Evolutionary conservation across 2,113 vertebrate species (phyloP).

Genomic region (Dromiciops gliroides): DNA sequence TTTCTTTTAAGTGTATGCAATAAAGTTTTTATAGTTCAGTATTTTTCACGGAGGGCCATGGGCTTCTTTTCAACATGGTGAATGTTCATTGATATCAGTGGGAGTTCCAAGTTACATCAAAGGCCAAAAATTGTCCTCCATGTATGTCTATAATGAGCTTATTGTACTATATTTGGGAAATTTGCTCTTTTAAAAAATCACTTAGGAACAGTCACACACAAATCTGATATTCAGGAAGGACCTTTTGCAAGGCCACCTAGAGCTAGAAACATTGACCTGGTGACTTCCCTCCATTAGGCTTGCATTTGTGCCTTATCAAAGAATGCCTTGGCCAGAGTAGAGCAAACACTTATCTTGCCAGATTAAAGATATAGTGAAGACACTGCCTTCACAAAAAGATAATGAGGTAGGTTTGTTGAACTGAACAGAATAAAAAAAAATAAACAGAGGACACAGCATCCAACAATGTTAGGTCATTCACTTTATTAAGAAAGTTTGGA

Average conservation of each 20-base stretch:
- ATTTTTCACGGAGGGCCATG: background rate
- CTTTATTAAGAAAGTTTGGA: background rate
- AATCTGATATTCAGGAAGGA: background rate
- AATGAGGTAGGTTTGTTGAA: background rate
- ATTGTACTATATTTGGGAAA: background rate
- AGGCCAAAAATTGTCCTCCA: background rate
- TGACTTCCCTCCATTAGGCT: background rate
- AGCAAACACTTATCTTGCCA: background rate
- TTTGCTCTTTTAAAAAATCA: background rate
- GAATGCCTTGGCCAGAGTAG: background rate
- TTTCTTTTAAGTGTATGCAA: background rate
- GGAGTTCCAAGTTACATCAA: background rate
- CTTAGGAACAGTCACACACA: background rate
- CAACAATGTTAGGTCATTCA: background rate
- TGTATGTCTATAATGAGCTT: conserved; percentile 1
- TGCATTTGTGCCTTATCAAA: background rate
- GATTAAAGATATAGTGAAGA: background rate
- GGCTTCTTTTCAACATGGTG: background rate
- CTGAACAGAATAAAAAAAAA: background rate
- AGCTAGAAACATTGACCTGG: background rate
- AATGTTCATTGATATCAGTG: background rate
- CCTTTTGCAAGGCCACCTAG: background rate
- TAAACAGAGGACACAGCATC: background rate
- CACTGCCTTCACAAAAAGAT: background rate
- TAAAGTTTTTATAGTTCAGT: background rate